Evolutionary conservation across 2,113 vertebrate genomes (phyloP).

Genomic region (Oenanthe oenanthe): DNA sequence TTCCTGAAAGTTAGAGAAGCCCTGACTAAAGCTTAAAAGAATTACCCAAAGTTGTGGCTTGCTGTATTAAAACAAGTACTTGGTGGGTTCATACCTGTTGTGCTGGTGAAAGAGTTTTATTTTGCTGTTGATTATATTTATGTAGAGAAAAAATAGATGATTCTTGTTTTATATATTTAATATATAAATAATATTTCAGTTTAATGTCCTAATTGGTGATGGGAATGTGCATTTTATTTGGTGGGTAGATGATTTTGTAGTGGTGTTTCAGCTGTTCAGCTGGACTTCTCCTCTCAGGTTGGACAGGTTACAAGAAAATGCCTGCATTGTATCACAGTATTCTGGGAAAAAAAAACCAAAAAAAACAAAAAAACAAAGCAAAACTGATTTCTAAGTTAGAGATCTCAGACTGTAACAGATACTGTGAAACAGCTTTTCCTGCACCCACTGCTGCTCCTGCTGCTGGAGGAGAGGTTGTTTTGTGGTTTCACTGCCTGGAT

Average conservation of each 20-base stretch:
- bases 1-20: background rate
- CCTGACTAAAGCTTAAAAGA: background rate
- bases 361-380: too few species aligned
- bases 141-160: background rate
- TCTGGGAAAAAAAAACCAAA: background rate
- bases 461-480: background rate
- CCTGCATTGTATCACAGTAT: background rate
- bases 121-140: background rate
- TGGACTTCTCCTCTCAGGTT: background rate
- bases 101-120: background rate
- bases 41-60: background rate
- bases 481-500: background rate
- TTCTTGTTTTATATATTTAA: background rate
- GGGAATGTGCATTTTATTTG: background rate
- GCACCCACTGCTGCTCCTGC: background rate
- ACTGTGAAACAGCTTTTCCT: background rate
- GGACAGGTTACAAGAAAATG: background rate
- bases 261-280: background rate
- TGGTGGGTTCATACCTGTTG: background rate
- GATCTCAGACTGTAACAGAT: background rate
- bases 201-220: background rate
- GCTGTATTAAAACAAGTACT: background rate
- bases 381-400: background rate
- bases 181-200: background rate
- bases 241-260: background rate